A percentile compares a stretch with the other conserved stretches of the same genome.
phyloP scores from a whole-genome alignment of 2,888 invertebrate genomes.

The Patella pellucida region DNA sequence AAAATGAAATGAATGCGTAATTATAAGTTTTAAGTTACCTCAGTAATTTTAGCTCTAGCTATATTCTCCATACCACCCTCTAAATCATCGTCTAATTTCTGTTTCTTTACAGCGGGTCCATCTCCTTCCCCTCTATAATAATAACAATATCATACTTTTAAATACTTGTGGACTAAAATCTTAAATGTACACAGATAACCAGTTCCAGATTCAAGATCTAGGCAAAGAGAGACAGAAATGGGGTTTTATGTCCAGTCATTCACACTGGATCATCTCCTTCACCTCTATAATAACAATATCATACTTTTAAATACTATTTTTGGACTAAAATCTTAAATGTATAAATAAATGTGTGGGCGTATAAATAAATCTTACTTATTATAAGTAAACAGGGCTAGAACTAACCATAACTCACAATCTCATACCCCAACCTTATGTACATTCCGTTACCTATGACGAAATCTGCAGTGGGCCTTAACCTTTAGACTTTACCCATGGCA shows the following conservation, averaged over 20 bases:
- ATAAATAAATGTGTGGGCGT: not conserved
- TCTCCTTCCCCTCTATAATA: slow-evolving; percentile 42
- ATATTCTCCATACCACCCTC: slow-evolving; percentile 63
- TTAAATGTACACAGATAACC: not conserved
- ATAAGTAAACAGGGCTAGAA: too few species aligned
- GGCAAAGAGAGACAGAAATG: too few species aligned
- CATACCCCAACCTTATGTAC: too few species aligned
- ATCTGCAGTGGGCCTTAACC: not conserved
- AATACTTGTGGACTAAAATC: not conserved
- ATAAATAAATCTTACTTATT: slow-evolving; percentile 46
- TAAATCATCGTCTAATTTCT: slow-evolving; percentile 57
- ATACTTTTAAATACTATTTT: not conserved
- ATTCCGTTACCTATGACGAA: not conserved
- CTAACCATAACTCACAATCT: too few species aligned
- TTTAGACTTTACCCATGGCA: not conserved
- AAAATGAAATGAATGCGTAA: too few species aligned
- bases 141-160: slow-evolving; percentile 1
- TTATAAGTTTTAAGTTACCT: slow-evolving; percentile 37
- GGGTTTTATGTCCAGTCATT: too few species aligned
- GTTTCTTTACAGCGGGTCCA: slow-evolving; percentile 58
- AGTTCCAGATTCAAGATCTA: slow-evolving; percentile 11
- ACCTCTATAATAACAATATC: slow-evolving; percentile 33
- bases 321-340: not conserved
- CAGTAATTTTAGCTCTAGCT: slow-evolving; percentile 61
- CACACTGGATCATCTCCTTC: slow-evolving; percentile 47